Evolutionary conservation across 2,797 vertebrate species (phyloP).

Genomic region (Dromococcyx pavoninus): DNA sequence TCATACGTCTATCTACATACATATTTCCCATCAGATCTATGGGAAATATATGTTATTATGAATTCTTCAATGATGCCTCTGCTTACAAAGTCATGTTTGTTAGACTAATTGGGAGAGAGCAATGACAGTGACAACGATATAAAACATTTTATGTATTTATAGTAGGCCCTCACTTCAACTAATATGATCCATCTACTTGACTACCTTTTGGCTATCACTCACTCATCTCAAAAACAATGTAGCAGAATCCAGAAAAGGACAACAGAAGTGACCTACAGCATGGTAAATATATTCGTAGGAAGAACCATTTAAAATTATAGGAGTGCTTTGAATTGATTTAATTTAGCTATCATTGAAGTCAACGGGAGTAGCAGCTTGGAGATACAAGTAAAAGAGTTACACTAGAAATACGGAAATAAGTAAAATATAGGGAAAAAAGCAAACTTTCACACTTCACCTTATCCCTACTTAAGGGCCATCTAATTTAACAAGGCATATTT

Average conservation of each 20-base stretch:
- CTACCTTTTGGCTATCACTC: background rate
- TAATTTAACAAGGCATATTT: background rate
- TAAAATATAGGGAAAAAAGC: background rate
- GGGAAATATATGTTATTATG: background rate
- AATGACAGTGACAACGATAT: background rate
- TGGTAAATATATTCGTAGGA: background rate
- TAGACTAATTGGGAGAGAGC: background rate
- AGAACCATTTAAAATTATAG: background rate
- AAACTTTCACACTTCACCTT: background rate
- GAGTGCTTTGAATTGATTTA: background rate
- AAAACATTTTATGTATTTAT: background rate
- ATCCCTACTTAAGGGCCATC: background rate
- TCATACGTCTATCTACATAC: background rate
- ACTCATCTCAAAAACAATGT: background rate
- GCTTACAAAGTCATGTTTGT: background rate
- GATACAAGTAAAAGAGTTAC: background rate
- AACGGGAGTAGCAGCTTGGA: background rate
- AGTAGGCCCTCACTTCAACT: background rate
- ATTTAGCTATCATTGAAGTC: background rate
- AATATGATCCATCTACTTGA: background rate
- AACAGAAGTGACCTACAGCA: background rate
- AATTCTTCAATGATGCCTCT: background rate
- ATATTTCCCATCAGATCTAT: too few species aligned
- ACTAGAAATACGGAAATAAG: background rate
- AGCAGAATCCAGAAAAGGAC: background rate